A percentile compares a stretch with the other conserved stretches of the same genome.
phyloP scores from a whole-genome alignment of 2,797 vertebrate species.

The Pseudomugil gertrudae region DNA sequence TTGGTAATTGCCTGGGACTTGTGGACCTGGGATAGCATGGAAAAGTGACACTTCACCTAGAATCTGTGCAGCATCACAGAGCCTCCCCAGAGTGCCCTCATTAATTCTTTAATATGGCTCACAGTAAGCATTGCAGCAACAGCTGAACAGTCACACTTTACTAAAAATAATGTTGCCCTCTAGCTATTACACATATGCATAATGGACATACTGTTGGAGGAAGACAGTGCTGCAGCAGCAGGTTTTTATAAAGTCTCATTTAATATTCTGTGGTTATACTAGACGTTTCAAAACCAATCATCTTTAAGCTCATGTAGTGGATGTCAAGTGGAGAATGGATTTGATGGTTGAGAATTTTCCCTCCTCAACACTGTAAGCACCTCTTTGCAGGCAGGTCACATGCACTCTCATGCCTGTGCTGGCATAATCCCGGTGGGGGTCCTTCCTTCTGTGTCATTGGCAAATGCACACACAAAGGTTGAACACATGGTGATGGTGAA shows the following conservation, averaged over 20 bases:
- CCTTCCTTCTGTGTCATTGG: constrained; percentile 47
- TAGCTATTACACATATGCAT: constrained; percentile 29
- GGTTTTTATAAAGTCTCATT: constrained; percentile 26
- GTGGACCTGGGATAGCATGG: constrained; percentile 37
- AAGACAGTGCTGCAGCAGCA: constrained; percentile 23
- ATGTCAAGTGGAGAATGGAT: constrained; percentile 34
- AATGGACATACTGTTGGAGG: constrained; percentile 25
- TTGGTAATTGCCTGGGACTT: constrained; percentile 10
- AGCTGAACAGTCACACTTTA: constrained; percentile 36
- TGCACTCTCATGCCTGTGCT: constrained; percentile 51
- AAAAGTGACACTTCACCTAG: constrained; percentile 45
- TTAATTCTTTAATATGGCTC: constrained; percentile 48
- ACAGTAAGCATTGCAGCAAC: constrained; percentile 25
- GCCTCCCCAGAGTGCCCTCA: constrained; percentile 30
- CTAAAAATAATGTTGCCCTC: constrained; percentile 44
- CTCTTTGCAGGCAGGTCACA: constrained; percentile 76
- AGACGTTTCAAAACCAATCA: constrained; percentile 17
- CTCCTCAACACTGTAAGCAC: constrained; percentile 32
- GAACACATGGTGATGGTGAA: constrained; percentile 33
- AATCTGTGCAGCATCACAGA: constrained; percentile 35
- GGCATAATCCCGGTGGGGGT: constrained; percentile 63
- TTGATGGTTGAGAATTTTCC: constrained; percentile 37
- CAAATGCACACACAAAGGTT: constrained; percentile 35
- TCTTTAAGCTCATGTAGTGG: constrained; percentile 29
- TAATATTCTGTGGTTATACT: constrained; percentile 18